These are phyloP conservation scores for Trididemnum clinides DNA, from an alignment of 23 tunicate species.

Conservation along the genomic window DNA sequence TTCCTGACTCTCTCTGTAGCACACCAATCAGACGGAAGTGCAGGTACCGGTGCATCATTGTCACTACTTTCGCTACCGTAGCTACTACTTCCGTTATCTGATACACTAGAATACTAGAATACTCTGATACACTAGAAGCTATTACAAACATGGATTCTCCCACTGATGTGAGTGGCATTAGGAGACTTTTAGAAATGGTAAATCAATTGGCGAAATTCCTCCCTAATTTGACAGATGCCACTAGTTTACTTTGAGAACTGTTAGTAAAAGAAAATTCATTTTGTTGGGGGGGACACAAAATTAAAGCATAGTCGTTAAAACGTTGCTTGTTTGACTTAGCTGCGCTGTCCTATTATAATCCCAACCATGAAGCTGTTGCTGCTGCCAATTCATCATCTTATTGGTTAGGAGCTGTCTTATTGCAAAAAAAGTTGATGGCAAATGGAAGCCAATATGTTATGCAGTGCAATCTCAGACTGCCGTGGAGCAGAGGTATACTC, in stretches of 20 bases:
- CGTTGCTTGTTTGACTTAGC: not conserved
- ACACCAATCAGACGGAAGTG: too few relatives aligned
- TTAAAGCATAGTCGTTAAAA: not conserved
- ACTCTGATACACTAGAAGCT: too few relatives aligned
- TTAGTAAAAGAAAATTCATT: not conserved
- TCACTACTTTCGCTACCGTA: too few relatives aligned
- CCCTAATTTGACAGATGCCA: conserved; percentile 6
- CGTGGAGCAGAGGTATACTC: conserved; percentile 38
- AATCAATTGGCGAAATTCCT: conserved; percentile 23
- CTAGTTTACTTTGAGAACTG: conserved; percentile 14
- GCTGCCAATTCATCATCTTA: conserved; percentile 6
- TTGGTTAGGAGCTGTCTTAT: conserved; percentile 34
- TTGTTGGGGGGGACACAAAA: not conserved
- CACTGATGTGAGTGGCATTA: not conserved
- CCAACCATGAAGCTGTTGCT: not conserved
- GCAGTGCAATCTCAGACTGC: conserved; percentile 8
- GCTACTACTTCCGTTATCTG: too few relatives aligned
- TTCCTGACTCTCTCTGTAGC: too few relatives aligned
- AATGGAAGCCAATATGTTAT: not conserved
- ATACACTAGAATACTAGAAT: too few relatives aligned
- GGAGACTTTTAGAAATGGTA: conserved; percentile 27
- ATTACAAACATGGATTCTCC: conserved; percentile 9
- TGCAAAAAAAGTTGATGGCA: conserved; percentile 13
- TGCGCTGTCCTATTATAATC: conserved; percentile 14
- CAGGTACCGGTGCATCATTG: too few relatives aligned